phyloP scores from a whole-genome alignment of 2,797 vertebrate species.

The Neosalanx taihuensis region DNA sequence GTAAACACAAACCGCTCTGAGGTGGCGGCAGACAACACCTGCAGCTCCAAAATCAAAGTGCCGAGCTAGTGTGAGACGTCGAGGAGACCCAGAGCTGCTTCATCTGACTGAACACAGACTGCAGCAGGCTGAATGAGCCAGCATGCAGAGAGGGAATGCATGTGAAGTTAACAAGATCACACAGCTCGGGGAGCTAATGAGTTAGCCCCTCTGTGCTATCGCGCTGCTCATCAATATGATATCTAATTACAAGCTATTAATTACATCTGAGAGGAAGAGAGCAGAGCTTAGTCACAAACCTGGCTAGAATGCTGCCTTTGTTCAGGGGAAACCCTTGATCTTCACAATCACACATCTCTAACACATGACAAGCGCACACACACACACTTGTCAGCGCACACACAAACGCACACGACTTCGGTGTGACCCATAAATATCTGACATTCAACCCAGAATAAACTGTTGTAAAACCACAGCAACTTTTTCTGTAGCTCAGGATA shows the following conservation, averaged over 20 bases:
- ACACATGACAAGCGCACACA: background rate
- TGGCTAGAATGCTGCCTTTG: slow-evolving; percentile 9
- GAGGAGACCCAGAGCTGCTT: background rate
- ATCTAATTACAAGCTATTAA: slow-evolving; percentile 41
- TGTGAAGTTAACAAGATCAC: slow-evolving; percentile 28
- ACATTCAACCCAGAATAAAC: background rate
- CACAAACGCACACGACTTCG: background rate
- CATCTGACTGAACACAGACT: slow-evolving; percentile 7
- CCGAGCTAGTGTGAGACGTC: background rate
- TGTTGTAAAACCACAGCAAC: too few relatives aligned
- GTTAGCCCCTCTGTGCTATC: slow-evolving; percentile 25
- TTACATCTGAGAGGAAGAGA: slow-evolving; percentile 29
- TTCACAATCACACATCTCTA: background rate
- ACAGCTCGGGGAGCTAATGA: slow-evolving; percentile 35
- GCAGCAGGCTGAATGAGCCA: slow-evolving; percentile 13
- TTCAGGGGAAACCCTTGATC: background rate
- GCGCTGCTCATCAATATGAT: slow-evolving; percentile 17
- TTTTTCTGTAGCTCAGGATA: too few relatives aligned
- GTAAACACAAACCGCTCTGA: background rate
- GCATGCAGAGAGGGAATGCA: slow-evolving; percentile 16
- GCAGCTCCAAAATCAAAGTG: slow-evolving; percentile 30
- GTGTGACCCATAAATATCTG: too few relatives aligned
- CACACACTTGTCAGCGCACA: background rate
- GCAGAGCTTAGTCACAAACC: slow-evolving; percentile 7
- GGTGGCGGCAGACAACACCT: slow-evolving; percentile 24